Conservation (phyloP, 2,797 vertebrate genomes). For the Tapirus indicus region DNA sequence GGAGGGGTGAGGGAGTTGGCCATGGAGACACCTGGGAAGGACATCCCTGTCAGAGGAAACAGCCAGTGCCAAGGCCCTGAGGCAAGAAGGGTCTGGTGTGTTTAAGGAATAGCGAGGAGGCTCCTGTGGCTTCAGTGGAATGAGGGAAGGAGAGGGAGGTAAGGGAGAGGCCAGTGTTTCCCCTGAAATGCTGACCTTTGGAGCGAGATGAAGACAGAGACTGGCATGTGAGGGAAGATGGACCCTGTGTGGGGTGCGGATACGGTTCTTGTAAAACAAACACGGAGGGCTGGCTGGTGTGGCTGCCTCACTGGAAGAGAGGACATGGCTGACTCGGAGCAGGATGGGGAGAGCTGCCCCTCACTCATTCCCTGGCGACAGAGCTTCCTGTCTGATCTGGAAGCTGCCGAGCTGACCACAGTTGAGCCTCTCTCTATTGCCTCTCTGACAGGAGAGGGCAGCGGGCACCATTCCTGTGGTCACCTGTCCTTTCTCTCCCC, state of each 20-base stretch:
- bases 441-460: neutral
- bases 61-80: neutral
- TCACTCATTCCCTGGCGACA: neutral
- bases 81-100: neutral
- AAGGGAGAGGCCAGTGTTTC: neutral
- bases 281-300: neutral
- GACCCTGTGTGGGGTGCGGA: neutral
- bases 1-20: neutral
- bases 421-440: neutral
- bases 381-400: neutral
- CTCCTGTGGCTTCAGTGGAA: neutral
- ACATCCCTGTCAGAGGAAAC: neutral
- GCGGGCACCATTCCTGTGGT: neutral
- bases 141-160: neutral
- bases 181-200: neutral
- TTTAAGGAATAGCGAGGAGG: neutral
- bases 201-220: neutral
- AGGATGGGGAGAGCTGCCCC: neutral
- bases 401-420: neutral
- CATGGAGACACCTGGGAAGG: neutral
- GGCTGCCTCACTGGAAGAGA: neutral
- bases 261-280: neutral
- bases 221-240: neutral
- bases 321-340: neutral
- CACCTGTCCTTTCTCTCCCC: neutral